Evolutionary conservation across 2,888 invertebrate species (phyloP).

Genomic region (Hyposoter didymator): DNA sequence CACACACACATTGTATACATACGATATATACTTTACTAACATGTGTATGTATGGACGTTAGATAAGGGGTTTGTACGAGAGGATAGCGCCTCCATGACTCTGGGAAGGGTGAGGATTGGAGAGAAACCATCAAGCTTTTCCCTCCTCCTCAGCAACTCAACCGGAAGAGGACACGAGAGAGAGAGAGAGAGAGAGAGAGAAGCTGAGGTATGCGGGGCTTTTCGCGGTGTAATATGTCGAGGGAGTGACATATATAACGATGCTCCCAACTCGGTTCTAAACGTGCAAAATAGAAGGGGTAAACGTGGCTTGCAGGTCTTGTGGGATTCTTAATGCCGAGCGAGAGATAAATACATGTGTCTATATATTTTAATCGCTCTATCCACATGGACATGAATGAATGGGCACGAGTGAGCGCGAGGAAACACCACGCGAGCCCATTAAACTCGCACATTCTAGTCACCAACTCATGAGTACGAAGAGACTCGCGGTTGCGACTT

Average conservation of each 20-base stretch:
- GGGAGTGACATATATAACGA: constrained; percentile 51
- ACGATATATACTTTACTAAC: not conserved
- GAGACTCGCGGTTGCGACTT: not conserved
- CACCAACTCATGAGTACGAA: not conserved
- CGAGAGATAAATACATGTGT: constrained; percentile 61
- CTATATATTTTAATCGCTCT: not conserved
- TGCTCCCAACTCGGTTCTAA: constrained; percentile 37
- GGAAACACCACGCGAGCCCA: constrained; percentile 80
- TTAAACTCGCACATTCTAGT: constrained; percentile 79
- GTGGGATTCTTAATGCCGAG: constrained; percentile 83
- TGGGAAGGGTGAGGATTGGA: constrained; percentile 62
- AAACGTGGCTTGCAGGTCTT: constrained; percentile 76
- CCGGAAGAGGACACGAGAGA: not conserved
- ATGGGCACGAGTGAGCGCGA: constrained; percentile 50
- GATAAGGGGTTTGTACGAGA: constrained; percentile 69
- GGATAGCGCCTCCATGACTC: constrained; percentile 75
- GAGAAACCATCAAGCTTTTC: constrained; percentile 29
- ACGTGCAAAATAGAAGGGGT: constrained; percentile 61
- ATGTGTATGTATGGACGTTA: constrained; percentile 3
- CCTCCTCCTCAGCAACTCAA: constrained; percentile 8
- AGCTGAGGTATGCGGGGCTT: constrained; percentile 58
- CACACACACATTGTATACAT: constrained; percentile 39
- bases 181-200: constrained; percentile 12
- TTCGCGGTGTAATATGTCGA: constrained; percentile 63
- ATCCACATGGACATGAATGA: not conserved